These are phyloP conservation scores for Amazona vittata DNA, from an alignment of 2,113 vertebrate species.

Conservation along the genomic window DNA sequence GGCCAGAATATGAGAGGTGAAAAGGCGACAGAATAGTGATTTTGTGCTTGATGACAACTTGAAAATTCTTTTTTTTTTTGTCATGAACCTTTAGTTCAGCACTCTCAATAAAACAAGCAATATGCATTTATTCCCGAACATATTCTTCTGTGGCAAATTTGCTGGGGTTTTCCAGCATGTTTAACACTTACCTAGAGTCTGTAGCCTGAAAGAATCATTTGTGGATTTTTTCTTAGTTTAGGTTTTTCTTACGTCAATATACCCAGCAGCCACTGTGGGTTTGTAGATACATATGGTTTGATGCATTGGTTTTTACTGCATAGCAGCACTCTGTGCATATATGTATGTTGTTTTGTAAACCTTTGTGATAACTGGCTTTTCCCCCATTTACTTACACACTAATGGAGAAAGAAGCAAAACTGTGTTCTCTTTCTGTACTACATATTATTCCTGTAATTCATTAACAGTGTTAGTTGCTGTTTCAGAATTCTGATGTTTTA, in stretches of 20 bases:
- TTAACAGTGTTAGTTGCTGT: background rate
- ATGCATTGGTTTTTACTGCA: rapidly evolving
- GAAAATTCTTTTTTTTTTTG: background rate
- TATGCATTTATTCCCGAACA: background rate
- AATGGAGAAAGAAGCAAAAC: background rate
- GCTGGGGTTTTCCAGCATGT: background rate
- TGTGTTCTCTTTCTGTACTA: background rate
- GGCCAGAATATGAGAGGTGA: background rate
- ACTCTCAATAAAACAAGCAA: background rate
- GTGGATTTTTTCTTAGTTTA: background rate
- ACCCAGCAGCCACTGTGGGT: background rate
- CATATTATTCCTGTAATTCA: background rate
- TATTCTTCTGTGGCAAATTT: background rate
- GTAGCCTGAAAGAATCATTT: background rate
- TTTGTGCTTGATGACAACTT: background rate
- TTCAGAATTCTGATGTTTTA: background rate
- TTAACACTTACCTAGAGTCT: background rate
- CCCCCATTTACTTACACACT: background rate
- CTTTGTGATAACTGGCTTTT: background rate
- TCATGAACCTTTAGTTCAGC: background rate
- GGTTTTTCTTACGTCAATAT: background rate
- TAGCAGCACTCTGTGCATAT: background rate
- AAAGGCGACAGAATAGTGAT: background rate
- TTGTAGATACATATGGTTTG: background rate
- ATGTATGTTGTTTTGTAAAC: background rate